Evolutionary conservation across 1,140 invertebrate species (phyloP), one percentile per base, ranked within the genome.

Genomic region (Diachasmimorpha longicaudata): DNA sequence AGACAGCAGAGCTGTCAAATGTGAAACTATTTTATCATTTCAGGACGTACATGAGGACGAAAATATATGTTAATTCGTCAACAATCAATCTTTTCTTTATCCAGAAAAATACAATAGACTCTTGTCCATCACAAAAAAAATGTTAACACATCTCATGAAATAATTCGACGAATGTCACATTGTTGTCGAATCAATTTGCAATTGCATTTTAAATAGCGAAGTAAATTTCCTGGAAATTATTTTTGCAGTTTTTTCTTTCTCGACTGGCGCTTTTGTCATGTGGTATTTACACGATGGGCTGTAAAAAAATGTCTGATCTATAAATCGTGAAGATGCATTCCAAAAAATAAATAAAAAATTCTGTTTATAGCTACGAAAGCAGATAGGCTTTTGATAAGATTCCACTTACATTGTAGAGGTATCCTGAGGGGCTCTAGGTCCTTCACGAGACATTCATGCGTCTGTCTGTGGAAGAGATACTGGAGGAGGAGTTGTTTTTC

Each of bases 401-500:
- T 23, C 16, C 42, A 86, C 90, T 90, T 87, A 93, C 92, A 89
- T 85, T 91, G 87, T 84, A 90, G 89, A 79, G 96, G 96, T 91
- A 97, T 93, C 89, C 93, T 92, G 25, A 97, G 84, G 46, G 91
- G 86, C 83, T 97, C 94, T 70, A 89, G 92, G 86, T 99, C 97
- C 77, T 91, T 89, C 31, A 98, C 88, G n/a, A 94, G 93, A 80
- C 95, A 93, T 83, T 94, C 91, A 86, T 98, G 94, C 6, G 92
- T 89, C 82, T 93, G 91, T 85, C 93, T 92, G 80, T 94, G 93
- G 88, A 95, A 98, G 80, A 93, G 91, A 86, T 99, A 99, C 81
- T 95, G 92, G 74, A 99, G 92, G 44, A 93, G 92, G 25, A 99
- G 88, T 76, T 92, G 92, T 87, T 99, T 99, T 6, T 96, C 94